A percentile compares a stretch with the other conserved stretches of the same genome.
phyloP scores from a whole-genome alignment of 2,888 invertebrate species.

The Harpagoxenus sublaevis region DNA sequence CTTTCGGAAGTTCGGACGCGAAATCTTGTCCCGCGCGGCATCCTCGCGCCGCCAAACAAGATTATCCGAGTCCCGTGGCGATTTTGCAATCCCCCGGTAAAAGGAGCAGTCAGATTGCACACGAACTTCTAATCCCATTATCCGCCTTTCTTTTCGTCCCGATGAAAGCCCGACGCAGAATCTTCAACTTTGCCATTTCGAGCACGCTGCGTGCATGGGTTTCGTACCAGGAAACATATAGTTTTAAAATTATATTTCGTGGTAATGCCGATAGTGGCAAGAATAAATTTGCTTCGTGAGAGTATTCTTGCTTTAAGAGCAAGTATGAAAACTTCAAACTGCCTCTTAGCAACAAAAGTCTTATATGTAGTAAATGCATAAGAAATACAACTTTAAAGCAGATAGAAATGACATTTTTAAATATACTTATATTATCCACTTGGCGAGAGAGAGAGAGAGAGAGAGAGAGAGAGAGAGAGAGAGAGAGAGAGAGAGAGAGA shows the following conservation, averaged over 20 bases:
- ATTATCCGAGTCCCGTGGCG: constrained; percentile 9
- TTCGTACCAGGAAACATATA: constrained; percentile 20
- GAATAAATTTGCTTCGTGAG: constrained; percentile 11
- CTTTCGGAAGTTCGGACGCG: constrained; percentile 15
- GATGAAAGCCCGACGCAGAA: constrained; percentile 11
- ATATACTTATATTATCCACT: background rate
- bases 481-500: no score
- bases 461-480: no score
- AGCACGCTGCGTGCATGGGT: constrained; percentile 4
- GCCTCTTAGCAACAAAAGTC: background rate
- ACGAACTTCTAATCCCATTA: constrained; percentile 32
- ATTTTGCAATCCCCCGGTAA: constrained; percentile 33
- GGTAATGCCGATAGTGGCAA: background rate
- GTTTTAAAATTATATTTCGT: constrained; percentile 41
- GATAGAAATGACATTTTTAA: background rate
- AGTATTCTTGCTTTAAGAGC: background rate
- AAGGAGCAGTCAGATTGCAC: constrained; percentile 37
- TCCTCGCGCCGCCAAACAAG: constrained; percentile 12
- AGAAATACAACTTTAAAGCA: background rate
- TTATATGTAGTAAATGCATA: background rate
- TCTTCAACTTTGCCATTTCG: constrained; percentile 47
- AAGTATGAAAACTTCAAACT: background rate
- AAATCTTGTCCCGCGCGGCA: background rate
- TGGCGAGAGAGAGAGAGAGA: no score
- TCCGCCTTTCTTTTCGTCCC: constrained; percentile 23